phyloP scores from a whole-genome alignment of 2,888 invertebrate species.

The Dione juno region DNA sequence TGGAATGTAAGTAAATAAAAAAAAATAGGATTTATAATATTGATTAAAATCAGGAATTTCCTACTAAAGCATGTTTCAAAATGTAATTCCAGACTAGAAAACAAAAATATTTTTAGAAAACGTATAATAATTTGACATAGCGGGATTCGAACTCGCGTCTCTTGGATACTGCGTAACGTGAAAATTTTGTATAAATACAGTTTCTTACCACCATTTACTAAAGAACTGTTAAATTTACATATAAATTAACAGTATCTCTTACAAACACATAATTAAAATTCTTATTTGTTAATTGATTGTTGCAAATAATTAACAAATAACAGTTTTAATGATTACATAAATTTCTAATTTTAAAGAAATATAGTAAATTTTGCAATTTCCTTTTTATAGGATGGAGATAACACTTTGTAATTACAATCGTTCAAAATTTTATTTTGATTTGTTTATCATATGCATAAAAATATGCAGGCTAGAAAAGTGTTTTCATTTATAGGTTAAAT shows the following conservation, averaged over 20 bases:
- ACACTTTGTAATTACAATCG: no score
- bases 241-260: background rate
- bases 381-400: no score
- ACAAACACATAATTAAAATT: constrained; percentile 5
- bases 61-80: no score
- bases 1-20: constrained; percentile 27
- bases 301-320: background rate
- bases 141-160: background rate
- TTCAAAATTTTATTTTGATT: background rate
- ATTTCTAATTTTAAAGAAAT: no score
- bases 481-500: background rate
- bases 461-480: background rate
- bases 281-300: background rate
- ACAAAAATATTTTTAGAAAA: no score
- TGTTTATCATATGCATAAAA: background rate
- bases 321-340: no score
- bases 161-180: no score
- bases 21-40: background rate
- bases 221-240: background rate
- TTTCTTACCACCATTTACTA: background rate
- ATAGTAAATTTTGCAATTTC: no score
- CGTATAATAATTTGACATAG: no score
- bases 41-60: background rate
- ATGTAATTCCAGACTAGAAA: no score
- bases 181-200: no score